phyloP scores from a whole-genome alignment of 2,888 invertebrate species.

The Bugulina stolonifera region DNA sequence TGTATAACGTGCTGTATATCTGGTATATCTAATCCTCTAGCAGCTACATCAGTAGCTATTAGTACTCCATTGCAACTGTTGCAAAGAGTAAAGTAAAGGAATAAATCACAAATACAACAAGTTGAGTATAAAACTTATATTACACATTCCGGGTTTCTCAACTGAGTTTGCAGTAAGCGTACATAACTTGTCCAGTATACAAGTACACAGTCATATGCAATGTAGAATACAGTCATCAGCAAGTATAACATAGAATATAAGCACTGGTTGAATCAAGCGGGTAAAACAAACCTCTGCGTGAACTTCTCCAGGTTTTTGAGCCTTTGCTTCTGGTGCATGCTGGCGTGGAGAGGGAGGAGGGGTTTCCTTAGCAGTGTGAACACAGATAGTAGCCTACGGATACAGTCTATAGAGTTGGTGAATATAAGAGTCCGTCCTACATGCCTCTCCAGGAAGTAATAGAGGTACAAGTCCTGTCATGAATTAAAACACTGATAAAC shows the following conservation, averaged over 20 bases:
- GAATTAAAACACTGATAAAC: too few species aligned
- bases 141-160: too few species aligned
- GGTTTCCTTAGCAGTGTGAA: slow-evolving; percentile 49
- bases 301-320: slow-evolving; percentile 85
- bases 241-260: too few species aligned
- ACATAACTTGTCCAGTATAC: too few species aligned
- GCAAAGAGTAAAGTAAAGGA: too few species aligned
- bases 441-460: slow-evolving; percentile 77
- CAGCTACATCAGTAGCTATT: slow-evolving; percentile 91
- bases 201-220: too few species aligned
- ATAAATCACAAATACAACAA: too few species aligned
- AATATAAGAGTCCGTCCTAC: slow-evolving; percentile 88
- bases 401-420: slow-evolving; percentile 74
- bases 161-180: too few species aligned
- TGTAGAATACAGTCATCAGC: too few species aligned
- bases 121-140: too few species aligned
- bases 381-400: slow-evolving; percentile 64
- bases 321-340: slow-evolving; percentile 87
- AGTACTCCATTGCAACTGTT: slow-evolving; percentile 74
- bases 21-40: slow-evolving; percentile 91
- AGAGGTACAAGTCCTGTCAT: slow-evolving; percentile 76
- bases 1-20: slow-evolving; percentile 90
- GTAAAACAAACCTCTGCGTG: slow-evolving; percentile 47
- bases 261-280: too few species aligned
- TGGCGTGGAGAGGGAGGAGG: slow-evolving; percentile 59